Percentiles rank a stretch among this genome's conserved stretches.
phyloP scores from a whole-genome alignment of 2,888 invertebrate genomes.

The Melieria omissa region DNA sequence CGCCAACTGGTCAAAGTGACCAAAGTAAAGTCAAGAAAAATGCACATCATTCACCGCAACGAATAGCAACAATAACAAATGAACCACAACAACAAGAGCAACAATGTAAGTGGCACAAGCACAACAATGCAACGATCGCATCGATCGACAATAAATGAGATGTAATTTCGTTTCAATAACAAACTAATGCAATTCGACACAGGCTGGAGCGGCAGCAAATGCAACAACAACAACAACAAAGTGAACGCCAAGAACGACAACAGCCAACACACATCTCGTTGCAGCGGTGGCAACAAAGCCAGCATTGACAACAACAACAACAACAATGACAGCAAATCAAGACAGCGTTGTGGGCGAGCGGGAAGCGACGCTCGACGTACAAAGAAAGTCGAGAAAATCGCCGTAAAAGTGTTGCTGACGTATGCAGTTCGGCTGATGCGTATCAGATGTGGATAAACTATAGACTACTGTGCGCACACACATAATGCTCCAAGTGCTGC shows the following conservation, averaged over 20 bases:
- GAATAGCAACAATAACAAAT: constrained; percentile 1
- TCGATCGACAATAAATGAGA: constrained; percentile 38
- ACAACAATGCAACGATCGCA: neutral
- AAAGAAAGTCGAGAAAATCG: constrained; percentile 14
- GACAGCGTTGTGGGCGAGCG: neutral
- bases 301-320: neutral
- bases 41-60: constrained; percentile 2
- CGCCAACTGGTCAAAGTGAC: neutral
- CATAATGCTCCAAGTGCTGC: constrained; percentile 3
- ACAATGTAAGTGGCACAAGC: neutral
- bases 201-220: constrained; percentile 10
- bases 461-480: neutral
- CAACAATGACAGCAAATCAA: neutral
- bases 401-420: constrained; percentile 29
- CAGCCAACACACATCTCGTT: neutral
- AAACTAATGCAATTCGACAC: constrained; percentile 35
- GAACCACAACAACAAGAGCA: neutral
- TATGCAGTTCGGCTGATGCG: constrained; percentile 23
- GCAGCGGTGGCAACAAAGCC: neutral
- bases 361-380: constrained; percentile 1
- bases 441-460: constrained; percentile 31
- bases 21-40: neutral
- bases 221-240: neutral
- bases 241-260: neutral
- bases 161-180: constrained; percentile 40